Base-by-base conservation (phyloP, 2,113 vertebrate genomes). In the Macroglossus sobrinus region DNA sequence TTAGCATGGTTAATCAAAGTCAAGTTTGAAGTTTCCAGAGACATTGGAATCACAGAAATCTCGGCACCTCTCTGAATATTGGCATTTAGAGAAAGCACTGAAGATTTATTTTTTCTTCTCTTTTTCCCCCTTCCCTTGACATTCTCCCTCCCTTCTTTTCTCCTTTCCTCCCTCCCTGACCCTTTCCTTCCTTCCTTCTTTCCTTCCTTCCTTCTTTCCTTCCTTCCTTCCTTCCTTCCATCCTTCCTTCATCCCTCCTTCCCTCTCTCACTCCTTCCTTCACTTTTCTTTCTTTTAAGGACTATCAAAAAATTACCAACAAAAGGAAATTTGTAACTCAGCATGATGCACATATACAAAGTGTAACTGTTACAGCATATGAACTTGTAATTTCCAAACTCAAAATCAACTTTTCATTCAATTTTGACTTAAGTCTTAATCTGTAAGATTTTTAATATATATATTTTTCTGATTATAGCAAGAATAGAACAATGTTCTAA, bases 1-100 rank as follows among this genome's bases (percentile, higher is more conserved):
- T 98, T 98, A 98, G 94, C n/a, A 1, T 76, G 89, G 80, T 95
- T 98, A 97, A 98, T 98, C 98, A 98, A 98, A 98, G 98, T 98
- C 98, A 98, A 98, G 98, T 98, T 84, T 97, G 97, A 98, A 98
- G 74, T 68, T 7, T 97, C 98, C 89, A 96, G 96, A 98, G 97
- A 97, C 95, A 94, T 53, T 28, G 82, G 89, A 97, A 97, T 92
- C 74, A 94, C 87, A 95, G 85, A 92, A 89, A 95, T 89, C 40
- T 66, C 96, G 95, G 97, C 96, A 97, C 75, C 96, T 92, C 92
- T 94, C 69, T 5, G 0, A 68, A 94, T 87, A 72, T 24, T 89
- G 96, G 96, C 89, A 96, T 98, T 97, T 97, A 93, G 43, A 94
- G 72, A 95, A 97, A 94, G 69, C 93, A 94, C 18, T 63, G 18